Evolutionary conservation across 30 jellyfish, hydroid and myxozoan genomes (phyloP).

Genomic region (Pseudorhiza aurosa): DNA sequence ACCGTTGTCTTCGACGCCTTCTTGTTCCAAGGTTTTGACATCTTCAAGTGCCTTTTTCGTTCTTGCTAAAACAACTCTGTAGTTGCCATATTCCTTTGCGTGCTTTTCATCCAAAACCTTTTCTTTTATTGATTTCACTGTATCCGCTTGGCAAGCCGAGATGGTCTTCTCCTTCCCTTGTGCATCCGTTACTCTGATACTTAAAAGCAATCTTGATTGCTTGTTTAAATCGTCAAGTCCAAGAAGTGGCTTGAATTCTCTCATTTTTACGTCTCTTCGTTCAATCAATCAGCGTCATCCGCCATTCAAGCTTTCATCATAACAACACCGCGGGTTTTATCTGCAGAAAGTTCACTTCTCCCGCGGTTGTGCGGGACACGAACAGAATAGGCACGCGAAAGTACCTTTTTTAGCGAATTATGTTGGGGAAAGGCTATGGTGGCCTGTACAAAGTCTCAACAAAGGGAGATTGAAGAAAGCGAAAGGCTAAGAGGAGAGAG

Average conservation of each 20-base stretch:
- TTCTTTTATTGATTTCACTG: conserved; percentile 80
- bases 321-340: neutral
- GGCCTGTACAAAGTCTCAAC: no score
- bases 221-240: conserved; percentile 87
- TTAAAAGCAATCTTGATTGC: conserved; percentile 73
- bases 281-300: neutral
- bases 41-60: conserved; percentile 85
- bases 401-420: no score
- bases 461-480: no score
- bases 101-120: conserved; percentile 84
- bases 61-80: conserved; percentile 67
- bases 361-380: neutral
- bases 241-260: conserved; percentile 89
- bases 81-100: conserved; percentile 79
- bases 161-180: conserved; percentile 79
- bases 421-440: no score
- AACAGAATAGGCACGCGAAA: no score
- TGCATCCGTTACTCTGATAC: conserved; percentile 65
- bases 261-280: conserved; percentile 38
- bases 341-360: neutral
- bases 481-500: no score
- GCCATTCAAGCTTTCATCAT: conserved; percentile 15
- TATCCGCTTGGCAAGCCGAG: conserved; percentile 81
- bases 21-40: conserved; percentile 87
- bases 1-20: conserved; percentile 91